Percentiles rank a stretch among this genome's conserved stretches.
Conservation (phyloP, 2,888 invertebrate species). For the Drosophila hamatofila region DNA sequence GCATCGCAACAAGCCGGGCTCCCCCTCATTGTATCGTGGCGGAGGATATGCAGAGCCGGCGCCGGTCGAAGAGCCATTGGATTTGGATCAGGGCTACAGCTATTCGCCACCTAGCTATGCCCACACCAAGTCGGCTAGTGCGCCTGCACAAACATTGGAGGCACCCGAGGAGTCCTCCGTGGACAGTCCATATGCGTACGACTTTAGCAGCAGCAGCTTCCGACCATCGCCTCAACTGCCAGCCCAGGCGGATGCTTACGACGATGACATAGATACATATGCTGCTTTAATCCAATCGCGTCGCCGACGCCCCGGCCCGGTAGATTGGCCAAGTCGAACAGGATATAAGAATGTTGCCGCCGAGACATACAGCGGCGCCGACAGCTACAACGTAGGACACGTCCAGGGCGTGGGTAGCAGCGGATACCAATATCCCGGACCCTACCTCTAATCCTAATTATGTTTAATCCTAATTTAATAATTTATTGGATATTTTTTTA, state of each 20-base stretch:
- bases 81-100: constrained; percentile 46
- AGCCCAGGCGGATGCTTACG: constrained; percentile 35
- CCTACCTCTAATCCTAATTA: constrained; percentile 53
- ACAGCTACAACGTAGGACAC: constrained; percentile 81
- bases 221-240: constrained; percentile 64
- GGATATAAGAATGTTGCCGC: constrained; percentile 32
- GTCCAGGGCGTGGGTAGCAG: constrained; percentile 72
- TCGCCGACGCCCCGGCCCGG: constrained; percentile 51
- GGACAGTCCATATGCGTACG: constrained; percentile 44
- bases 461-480: constrained; percentile 11
- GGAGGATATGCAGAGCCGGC: constrained; percentile 61
- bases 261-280: constrained; percentile 49
- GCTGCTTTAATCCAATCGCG: constrained; percentile 39
- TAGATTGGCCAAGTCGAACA: constrained; percentile 45
- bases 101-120: constrained; percentile 43
- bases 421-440: constrained; percentile 72
- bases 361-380: constrained; percentile 78
- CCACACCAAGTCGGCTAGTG: constrained; percentile 31
- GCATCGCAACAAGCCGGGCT: constrained; percentile 27
- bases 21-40: constrained; percentile 11
- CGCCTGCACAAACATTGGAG: constrained; percentile 62
- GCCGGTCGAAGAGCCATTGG: constrained; percentile 60
- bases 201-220: constrained; percentile 44
- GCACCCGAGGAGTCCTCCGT: constrained; percentile 56
- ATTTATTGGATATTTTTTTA: constrained; percentile 47